A percentile compares a stretch with the other conserved stretches of the same genome.
These are phyloP conservation scores for Heterotis niloticus DNA, from an alignment of 2,113 vertebrate genomes.

Conservation along the genomic window DNA sequence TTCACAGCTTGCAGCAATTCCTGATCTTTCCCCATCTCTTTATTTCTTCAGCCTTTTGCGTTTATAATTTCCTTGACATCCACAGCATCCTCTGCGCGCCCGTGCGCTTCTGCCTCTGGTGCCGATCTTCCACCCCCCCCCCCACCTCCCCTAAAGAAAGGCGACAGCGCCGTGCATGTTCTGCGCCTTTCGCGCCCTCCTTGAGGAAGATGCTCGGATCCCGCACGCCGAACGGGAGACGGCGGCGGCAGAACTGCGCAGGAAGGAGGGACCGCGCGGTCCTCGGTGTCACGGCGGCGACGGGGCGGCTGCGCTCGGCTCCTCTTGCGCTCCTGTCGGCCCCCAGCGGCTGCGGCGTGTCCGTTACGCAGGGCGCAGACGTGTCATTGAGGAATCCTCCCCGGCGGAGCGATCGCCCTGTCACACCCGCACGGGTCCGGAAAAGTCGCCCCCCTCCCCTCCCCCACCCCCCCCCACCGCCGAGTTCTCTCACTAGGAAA, in stretches of 20 bases:
- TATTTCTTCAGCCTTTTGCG: conserved; percentile 18
- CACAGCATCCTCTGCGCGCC: conserved; percentile 64
- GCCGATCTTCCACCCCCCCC: no score
- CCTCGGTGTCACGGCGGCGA: background rate
- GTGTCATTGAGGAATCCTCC: conserved; percentile 2
- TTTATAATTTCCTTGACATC: conserved; percentile 54
- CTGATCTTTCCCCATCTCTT: conserved; percentile 94
- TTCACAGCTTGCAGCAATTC: conserved; percentile 95
- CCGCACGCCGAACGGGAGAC: conserved; percentile 32
- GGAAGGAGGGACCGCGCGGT: conserved; percentile 7
- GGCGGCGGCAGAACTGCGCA: no score
- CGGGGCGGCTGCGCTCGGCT: no score
- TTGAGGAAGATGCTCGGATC: conserved; percentile 37
- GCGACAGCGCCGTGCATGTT: conserved; percentile 42
- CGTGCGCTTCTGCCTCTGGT: conserved; percentile 37
- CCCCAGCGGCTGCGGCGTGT: background rate
- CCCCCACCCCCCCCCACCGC: no score
- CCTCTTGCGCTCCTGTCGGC: background rate
- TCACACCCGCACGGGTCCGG: background rate
- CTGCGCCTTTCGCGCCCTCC: conserved; percentile 30
- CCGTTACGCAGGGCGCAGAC: no score
- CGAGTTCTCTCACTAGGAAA: background rate
- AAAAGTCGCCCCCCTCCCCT: background rate
- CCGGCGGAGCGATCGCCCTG: background rate
- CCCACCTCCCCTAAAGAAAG: conserved; percentile 44